Evolutionary conservation across 2,888 invertebrate genomes (phyloP), one percentile per base, ranked within the genome.

Genomic region (Drosophila quasianomalipes): DNA sequence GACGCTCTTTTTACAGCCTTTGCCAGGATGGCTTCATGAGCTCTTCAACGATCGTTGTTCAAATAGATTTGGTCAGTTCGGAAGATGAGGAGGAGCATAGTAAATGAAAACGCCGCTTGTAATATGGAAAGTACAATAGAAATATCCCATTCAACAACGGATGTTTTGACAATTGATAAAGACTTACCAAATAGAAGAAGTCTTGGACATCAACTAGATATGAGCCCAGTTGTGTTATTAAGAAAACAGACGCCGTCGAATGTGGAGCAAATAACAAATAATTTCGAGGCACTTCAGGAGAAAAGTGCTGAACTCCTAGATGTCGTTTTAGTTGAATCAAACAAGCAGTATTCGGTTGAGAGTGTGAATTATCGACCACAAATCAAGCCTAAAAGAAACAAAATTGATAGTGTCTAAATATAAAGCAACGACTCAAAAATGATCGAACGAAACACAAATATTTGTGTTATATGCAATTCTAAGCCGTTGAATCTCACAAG

Each of bases 21-120:
- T 70, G 26, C 70, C 70, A 0, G 16, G 31, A 33, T 70, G 70
- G 70, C 39, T 70, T 10, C 70, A 70, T 30, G 66, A 70, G 7
- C 47, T 70, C 4, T 70, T 70, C 22, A 37, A 26, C 26, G 66
- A 66, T 33, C 39, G 33, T 70, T 39, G 47, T 37, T n/a, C 10
- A 58, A 22, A 54, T 70, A 39, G 52, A 53, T 37, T 31, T 70
- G 14, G 30, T 39, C 3, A 66, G 58, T 58, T 65, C 69, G 6
- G 53, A 66, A 53, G 58, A 70, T 33, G 66, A 65, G 37, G 47
- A 55, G 7, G 28, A 37, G 14, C 41, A 33, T 16, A 37, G 6
- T 3, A 31, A 30, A n/a, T 12, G 31, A n/a, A 30, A 52, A 31
- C 14, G 22, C 22, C 16, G 53, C n/a, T 16, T 28, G 37, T 19